phyloP scores from a whole-genome alignment of 2,113 vertebrate genomes.

The Xenopus laevis region DNA sequence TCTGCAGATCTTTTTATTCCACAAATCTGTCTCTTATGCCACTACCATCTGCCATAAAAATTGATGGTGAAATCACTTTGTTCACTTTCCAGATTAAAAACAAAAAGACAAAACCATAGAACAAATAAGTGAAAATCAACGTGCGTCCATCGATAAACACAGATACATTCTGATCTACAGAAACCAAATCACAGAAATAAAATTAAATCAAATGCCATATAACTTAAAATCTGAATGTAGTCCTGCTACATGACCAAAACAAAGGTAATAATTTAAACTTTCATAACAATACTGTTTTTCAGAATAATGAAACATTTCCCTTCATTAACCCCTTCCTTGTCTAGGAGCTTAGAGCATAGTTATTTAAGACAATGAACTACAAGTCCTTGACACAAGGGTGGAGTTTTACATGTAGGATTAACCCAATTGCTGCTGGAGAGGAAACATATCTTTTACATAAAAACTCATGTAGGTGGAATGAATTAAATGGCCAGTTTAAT shows the following conservation, averaged over 20 bases:
- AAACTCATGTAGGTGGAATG: neutral
- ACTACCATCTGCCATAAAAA: neutral
- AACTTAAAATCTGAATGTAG: slow-evolving; percentile 94
- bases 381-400: neutral
- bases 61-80: slow-evolving; percentile 43
- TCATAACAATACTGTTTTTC: slow-evolving; percentile 76
- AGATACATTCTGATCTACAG: slow-evolving; percentile 75
- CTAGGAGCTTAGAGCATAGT: neutral
- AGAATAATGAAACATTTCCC: slow-evolving; percentile 75
- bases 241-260: slow-evolving; percentile 88
- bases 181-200: slow-evolving; percentile 66
- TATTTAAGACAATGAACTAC: neutral
- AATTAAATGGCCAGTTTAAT: too few relatives aligned
- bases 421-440: slow-evolving; percentile 24
- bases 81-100: slow-evolving; percentile 42
- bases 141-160: slow-evolving; percentile 73
- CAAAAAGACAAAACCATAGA: slow-evolving; percentile 8
- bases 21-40: neutral
- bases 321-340: slow-evolving; percentile 55
- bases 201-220: slow-evolving; percentile 71
- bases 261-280: slow-evolving; percentile 83
- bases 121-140: slow-evolving; percentile 54
- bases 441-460: neutral
- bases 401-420: slow-evolving; percentile 24
- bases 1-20: neutral